Percentiles rank a stretch among this genome's conserved stretches.
Evolutionary conservation across 1,140 invertebrate species (phyloP).

Genomic region (Hyposmocoma kahamanoa): DNA sequence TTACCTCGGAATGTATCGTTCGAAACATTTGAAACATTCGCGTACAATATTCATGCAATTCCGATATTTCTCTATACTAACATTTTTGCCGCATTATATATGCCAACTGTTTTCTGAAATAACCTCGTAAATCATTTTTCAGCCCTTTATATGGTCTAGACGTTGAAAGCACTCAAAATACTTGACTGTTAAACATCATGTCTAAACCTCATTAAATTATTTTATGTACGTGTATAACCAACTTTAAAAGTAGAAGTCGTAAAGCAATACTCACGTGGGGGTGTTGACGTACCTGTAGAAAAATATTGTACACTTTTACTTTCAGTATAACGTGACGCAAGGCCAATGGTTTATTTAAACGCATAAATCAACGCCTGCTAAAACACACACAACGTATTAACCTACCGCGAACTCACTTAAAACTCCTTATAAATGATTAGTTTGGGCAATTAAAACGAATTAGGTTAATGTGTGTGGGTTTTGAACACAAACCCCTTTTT

Average conservation of each 20-base stretch:
- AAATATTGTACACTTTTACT: conserved; percentile 34
- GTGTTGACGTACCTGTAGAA: conserved; percentile 27
- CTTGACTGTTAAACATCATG: not conserved
- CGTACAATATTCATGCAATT: conserved; percentile 54
- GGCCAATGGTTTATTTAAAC: conserved; percentile 21
- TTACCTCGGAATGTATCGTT: conserved; percentile 51
- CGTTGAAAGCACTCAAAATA: not conserved
- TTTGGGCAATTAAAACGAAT: conserved; percentile 67
- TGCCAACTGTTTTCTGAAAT: not conserved
- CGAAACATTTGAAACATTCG: conserved; percentile 65
- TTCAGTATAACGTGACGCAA: conserved; percentile 33
- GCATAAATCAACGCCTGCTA: conserved; percentile 44
- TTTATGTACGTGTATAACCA: not conserved
- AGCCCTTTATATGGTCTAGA: not conserved
- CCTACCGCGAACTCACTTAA: conserved; percentile 35
- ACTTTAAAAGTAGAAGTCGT: not conserved
- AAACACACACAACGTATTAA: conserved; percentile 36
- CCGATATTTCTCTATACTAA: conserved; percentile 25
- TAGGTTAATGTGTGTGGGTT: conserved; percentile 69
- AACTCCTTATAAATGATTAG: conserved; percentile 62
- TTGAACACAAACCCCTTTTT: conserved; percentile 35
- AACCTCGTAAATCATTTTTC: not conserved
- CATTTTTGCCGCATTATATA: not conserved
- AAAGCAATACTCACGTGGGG: conserved; percentile 8
- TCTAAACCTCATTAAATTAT: conserved; percentile 8